Evolutionary conservation across 2,113 vertebrate genomes (phyloP).

Genomic region (Machaerirhynchus nigripectus): DNA sequence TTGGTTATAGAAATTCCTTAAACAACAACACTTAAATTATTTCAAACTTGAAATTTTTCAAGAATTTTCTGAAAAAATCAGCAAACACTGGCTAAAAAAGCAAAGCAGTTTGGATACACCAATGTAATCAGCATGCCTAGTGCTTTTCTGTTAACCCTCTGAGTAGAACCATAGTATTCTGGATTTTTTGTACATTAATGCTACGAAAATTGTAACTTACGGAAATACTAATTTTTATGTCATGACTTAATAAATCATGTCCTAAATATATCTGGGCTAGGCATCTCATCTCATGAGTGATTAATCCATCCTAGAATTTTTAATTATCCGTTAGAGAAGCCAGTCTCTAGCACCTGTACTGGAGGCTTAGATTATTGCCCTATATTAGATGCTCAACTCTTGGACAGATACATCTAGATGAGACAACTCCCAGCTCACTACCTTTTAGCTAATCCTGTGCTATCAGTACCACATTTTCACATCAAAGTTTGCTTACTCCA

Average conservation of each 20-base stretch:
- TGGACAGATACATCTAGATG: background rate
- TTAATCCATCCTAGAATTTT: background rate
- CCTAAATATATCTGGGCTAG: conserved; percentile 23
- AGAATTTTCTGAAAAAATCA: conserved; percentile 67
- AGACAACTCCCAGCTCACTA: background rate
- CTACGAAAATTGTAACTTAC: conserved; percentile 34
- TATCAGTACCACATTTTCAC: background rate
- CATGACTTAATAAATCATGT: conserved; percentile 24
- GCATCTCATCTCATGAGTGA: background rate
- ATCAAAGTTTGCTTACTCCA: background rate
- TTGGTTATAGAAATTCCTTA: conserved; percentile 76
- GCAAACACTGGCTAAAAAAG: conserved; percentile 72
- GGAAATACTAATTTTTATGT: conserved; percentile 19
- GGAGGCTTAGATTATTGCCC: background rate
- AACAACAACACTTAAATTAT: conserved; percentile 73
- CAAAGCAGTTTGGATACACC: conserved; percentile 73
- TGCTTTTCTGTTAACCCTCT: conserved; percentile 76
- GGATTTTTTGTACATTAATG: conserved; percentile 43
- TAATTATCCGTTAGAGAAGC: background rate
- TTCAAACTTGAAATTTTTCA: conserved; percentile 70
- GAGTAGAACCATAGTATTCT: conserved; percentile 55
- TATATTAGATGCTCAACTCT: background rate
- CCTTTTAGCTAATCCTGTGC: background rate
- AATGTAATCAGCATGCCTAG: conserved; percentile 72
- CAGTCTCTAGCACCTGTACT: background rate